Base-by-base conservation (phyloP, 1,140 invertebrate species). In the Drosophila bipectinata region DNA sequence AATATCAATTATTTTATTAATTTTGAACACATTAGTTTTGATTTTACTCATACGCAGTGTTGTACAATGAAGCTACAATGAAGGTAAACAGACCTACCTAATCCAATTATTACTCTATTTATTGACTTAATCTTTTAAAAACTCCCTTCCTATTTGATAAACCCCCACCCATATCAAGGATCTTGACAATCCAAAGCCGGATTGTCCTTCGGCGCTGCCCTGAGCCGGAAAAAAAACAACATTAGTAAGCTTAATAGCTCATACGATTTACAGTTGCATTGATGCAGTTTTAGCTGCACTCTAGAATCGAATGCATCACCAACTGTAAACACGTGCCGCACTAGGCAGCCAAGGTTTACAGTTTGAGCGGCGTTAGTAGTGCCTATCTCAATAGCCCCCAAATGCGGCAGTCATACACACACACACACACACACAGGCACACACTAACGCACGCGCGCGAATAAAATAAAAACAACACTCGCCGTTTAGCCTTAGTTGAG, bases 311-410 rank as follows among this genome's bases (percentile, higher is more conserved):
- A 12, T 59, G 30, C 12, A 8, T 51, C 2, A 52, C 54, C 60
- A 84, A 84, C 77, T 81, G 81, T 44, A 74, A 75, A 84, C 81
- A 84, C 81, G 81, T 84, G 81, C 81, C 81, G 83, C 64, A 60
- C 68, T 66, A 69, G 85, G 76, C 73, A 62, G 52, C 69, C 81
- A 84, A 84, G 81, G 81, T 84, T 68, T 32, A 41, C 66, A 79
- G 82, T 85, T 85, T 87, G 55, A 75, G 62, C 59, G 61, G 53
- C 77, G 67, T 47, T 67, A 49, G 72, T 68, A 87, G 82, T 79
- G 81, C 82, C 81, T 82, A 85, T 85, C 82, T 82, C 83, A 87
- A 85, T 85, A 85, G 83, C 82, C 82, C 82, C 82, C 82, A 85
- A 85, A 85, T 76, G 83, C 71, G 61, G 79, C 80, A 83, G 79